Conservation (phyloP, 2,797 vertebrate species). For the Hydrophis major region DNA sequence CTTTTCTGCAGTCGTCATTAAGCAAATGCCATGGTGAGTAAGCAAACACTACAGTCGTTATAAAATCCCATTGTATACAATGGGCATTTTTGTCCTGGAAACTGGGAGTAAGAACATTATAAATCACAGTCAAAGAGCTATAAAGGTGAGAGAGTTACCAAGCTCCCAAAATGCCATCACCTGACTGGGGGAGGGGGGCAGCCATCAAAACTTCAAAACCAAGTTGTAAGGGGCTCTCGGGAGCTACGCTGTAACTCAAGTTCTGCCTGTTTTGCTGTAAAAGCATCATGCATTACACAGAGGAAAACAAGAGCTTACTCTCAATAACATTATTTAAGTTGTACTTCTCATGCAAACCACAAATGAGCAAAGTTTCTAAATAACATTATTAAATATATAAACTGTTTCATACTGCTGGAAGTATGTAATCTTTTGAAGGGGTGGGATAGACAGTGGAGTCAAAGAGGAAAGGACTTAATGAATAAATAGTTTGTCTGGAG, state of each 20-base stretch:
- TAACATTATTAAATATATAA: background rate
- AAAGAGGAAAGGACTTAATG: background rate
- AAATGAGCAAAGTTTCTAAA: constrained; percentile 4
- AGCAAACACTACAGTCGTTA: background rate
- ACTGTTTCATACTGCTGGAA: background rate
- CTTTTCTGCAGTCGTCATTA: background rate
- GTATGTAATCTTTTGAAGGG: background rate
- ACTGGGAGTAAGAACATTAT: background rate
- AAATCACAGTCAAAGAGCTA: background rate
- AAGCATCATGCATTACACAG: background rate
- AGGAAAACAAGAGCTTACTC: background rate
- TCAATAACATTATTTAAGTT: background rate
- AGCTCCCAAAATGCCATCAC: background rate
- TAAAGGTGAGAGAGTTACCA: background rate
- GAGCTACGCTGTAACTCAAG: background rate
- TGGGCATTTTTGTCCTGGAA: background rate
- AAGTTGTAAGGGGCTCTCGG: background rate
- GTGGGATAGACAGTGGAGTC: background rate
- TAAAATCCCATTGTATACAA: background rate
- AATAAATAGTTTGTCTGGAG: background rate
- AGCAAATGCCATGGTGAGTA: background rate
- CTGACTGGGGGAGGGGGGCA: background rate
- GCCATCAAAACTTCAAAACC: background rate
- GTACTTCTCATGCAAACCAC: background rate
- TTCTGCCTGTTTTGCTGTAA: background rate